A percentile compares a stretch with the other conserved stretches of the same genome.
phyloP scores from a whole-genome alignment of 2,888 invertebrate species.

The Cataglyphis altisquamis region DNA sequence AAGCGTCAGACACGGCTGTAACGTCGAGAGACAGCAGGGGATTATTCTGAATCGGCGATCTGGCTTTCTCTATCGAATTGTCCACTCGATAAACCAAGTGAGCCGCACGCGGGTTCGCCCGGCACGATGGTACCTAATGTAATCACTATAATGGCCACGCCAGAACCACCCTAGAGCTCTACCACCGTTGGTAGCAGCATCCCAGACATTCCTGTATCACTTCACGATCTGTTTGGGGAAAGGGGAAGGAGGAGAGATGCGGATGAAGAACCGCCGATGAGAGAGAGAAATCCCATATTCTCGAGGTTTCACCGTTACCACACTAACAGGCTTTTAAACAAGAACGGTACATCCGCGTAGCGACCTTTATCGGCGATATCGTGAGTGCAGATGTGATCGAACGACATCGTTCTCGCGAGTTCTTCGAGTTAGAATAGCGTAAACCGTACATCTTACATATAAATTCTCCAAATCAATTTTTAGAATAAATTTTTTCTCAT shows the following conservation, averaged over 20 bases:
- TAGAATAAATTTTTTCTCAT: background rate
- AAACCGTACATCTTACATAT: background rate
- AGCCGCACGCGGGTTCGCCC: conserved; percentile 60
- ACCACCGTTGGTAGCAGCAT: conserved; percentile 69
- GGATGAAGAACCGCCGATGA: conserved; percentile 16
- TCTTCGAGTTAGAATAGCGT: background rate
- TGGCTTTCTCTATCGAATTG: conserved; percentile 67
- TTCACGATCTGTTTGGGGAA: conserved; percentile 68
- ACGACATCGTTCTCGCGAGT: background rate
- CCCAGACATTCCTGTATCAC: conserved; percentile 77
- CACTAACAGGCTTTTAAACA: conserved; percentile 70
- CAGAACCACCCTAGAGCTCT: conserved; percentile 65
- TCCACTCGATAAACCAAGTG: conserved; percentile 68
- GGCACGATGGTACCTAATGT: conserved; percentile 74
- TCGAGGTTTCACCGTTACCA: conserved; percentile 66
- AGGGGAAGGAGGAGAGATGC: conserved; percentile 1
- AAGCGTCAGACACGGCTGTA: conserved; percentile 18
- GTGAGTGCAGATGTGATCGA: conserved; percentile 8
- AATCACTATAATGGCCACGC: conserved; percentile 79
- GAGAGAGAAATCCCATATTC: conserved; percentile 53
- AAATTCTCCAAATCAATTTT: background rate
- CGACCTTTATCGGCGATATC: conserved; percentile 62
- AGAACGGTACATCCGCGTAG: conserved; percentile 60
- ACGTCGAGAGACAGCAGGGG: conserved; percentile 48
- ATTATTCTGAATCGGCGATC: conserved; percentile 58